Evolutionary conservation across 2,888 invertebrate genomes (phyloP).

Genomic region (Bibio marci): DNA sequence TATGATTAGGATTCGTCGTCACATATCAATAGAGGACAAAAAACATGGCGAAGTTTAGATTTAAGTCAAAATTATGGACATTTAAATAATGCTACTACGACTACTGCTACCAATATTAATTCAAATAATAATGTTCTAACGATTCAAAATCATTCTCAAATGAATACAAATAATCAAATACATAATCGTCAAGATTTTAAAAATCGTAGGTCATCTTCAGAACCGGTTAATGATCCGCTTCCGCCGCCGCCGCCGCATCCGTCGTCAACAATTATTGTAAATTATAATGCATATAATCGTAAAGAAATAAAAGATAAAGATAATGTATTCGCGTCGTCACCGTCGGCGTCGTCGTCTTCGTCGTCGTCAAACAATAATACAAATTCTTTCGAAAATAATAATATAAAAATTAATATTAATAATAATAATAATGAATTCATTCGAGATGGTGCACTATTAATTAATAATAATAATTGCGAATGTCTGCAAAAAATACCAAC

Average conservation of each 20-base stretch:
- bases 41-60: constrained; percentile 13
- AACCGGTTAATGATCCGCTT: constrained; percentile 11
- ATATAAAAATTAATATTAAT: neutral
- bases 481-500: constrained; percentile 18
- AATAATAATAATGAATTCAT: constrained; percentile 1
- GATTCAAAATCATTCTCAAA: neutral
- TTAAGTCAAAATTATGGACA: constrained; percentile 8
- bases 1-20: constrained; percentile 18
- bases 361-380: constrained; percentile 1
- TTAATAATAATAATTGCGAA: constrained; percentile 9
- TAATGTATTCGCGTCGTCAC: too few relatives aligned
- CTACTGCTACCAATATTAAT: constrained; percentile 2
- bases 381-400: neutral
- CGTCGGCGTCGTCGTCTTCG: neutral
- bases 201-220: constrained; percentile 12
- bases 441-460: constrained; percentile 4
- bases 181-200: constrained; percentile 11
- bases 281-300: neutral
- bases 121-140: neutral
- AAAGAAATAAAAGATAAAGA: neutral
- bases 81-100: constrained; percentile 4
- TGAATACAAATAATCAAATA: constrained; percentile 4
- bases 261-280: too few relatives aligned
- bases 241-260: too few relatives aligned
- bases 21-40: constrained; percentile 9